These are phyloP conservation scores for Callospermophilus lateralis DNA, from an alignment of 2,113 vertebrate genomes.

Conservation along the genomic window DNA sequence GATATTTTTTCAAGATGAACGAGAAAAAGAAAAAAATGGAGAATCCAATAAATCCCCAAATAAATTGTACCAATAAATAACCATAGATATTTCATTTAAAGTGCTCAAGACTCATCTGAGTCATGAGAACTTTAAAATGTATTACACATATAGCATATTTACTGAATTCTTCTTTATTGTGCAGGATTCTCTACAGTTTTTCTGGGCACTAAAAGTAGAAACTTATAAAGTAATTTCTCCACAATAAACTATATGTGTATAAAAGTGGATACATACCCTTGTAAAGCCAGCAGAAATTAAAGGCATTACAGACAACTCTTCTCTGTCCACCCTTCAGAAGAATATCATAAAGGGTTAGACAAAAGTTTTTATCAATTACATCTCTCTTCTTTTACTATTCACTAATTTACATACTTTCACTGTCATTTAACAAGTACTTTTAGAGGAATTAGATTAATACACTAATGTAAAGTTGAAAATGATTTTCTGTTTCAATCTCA, in stretches of 20 bases:
- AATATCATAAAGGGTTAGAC: conserved; percentile 59
- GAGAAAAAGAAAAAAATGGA: neutral
- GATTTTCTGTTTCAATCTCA: neutral
- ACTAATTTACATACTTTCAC: neutral
- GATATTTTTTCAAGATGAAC: neutral
- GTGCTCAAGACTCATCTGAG: too few relatives aligned
- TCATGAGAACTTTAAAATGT: neutral
- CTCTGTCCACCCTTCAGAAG: conserved; percentile 91
- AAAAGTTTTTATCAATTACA: neutral
- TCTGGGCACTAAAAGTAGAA: neutral
- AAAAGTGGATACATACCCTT: conserved; percentile 89
- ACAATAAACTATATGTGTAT: neutral
- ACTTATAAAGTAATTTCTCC: neutral
- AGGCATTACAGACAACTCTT: conserved; percentile 96
- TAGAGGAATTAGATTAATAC: neutral
- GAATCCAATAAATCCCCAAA: neutral
- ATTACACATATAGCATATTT: neutral
- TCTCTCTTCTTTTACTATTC: neutral
- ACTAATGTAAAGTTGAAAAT: conserved; percentile 32
- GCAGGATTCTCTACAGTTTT: neutral
- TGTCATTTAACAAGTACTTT: neutral
- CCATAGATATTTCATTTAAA: neutral
- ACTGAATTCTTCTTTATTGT: neutral
- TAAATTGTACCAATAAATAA: neutral
- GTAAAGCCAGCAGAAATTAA: conserved; percentile 97